Evolutionary conservation across 2,888 invertebrate species (phyloP).

Genomic region (Phaedon cochleariae): DNA sequence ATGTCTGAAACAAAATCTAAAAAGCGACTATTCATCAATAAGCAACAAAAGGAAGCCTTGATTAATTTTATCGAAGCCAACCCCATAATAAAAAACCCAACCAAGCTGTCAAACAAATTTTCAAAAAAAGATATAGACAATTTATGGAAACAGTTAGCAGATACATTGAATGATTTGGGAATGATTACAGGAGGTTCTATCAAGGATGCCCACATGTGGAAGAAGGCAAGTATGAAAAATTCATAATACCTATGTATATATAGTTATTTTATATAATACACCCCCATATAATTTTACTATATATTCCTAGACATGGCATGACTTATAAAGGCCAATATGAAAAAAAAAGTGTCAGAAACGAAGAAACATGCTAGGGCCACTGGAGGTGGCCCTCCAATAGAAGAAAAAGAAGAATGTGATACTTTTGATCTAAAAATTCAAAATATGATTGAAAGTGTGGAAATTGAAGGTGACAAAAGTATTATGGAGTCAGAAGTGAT

Average conservation of each 20-base stretch:
- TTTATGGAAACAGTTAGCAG: background rate
- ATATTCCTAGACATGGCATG: slow-evolving; percentile 13
- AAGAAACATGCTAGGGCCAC: slow-evolving; percentile 1
- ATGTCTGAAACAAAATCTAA: too few species aligned
- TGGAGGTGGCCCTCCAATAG: slow-evolving; percentile 10
- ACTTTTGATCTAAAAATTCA: slow-evolving; percentile 4
- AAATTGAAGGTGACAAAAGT: background rate
- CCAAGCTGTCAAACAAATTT: background rate
- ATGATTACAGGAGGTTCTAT: slow-evolving; percentile 6
- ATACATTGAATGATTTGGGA: background rate
- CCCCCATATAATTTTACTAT: background rate
- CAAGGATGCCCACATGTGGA: slow-evolving; percentile 3
- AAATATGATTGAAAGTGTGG: too few species aligned
- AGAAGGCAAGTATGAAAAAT: slow-evolving; percentile 7
- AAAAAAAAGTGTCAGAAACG: slow-evolving; percentile 1
- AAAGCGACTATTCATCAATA: background rate
- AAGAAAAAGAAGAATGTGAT: slow-evolving; percentile 2
- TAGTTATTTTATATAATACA: background rate
- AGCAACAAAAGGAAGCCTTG: slow-evolving; percentile 1
- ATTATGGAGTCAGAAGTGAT: slow-evolving; percentile 6
- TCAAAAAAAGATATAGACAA: background rate
- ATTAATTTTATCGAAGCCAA: slow-evolving; percentile 6
- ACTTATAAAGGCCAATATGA: background rate
- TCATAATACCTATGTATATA: background rate
- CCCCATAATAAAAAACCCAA: slow-evolving; percentile 10